Base-by-base conservation (phyloP, 2,113 vertebrate species). In the Laterallus jamaicensis region DNA sequence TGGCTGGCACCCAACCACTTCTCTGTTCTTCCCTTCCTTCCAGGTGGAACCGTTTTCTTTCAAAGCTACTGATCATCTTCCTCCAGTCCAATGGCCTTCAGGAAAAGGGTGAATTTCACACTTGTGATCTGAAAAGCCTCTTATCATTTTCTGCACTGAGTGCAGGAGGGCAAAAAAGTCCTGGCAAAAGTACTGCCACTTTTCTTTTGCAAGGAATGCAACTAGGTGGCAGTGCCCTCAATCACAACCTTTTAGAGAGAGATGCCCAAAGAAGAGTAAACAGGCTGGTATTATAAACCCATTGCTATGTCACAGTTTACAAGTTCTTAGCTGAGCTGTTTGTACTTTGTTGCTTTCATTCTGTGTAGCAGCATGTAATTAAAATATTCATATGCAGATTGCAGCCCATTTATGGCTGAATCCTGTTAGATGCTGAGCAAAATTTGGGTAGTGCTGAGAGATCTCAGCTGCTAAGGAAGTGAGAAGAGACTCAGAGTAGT, bases 301-400 rank as follows among this genome's bases (percentile, higher is more conserved):
- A 19, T n/a, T 63, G 25, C 55, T 95, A 49, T 75, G 56, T 81
- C 29, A 66, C 62, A 79, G 22, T 55, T 94, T 91, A 66, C 28
- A 90, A 66, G 58, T 78, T 91, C 42, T 91, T 68, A 68, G 35
- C 17, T 84, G 55, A 83, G 37, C 73, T 88, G 20, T n/a, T 78
- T 86, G 25, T 63, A 21, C 32, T 79, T 77, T 85, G 59, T n/a
- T 95, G 82, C 87, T 96, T 89, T 86, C 67, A 37, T 87, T 85
- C 63, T 82, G 47, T 39, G 47, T 44, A 89, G 64, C 50, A 89
- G 40, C 49, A 35, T 89, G 70, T 59, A 83, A 91, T 95, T 94
- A 80, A 95, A 95, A 92, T 89, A 95, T 75, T 94, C 67, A 78
- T 88, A 69, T 56, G 37, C 40, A 91, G 63, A 82, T 82, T 92